Evolutionary conservation across 2,113 vertebrate species (phyloP).

Genomic region (Campylorhamphus procurvoides): DNA sequence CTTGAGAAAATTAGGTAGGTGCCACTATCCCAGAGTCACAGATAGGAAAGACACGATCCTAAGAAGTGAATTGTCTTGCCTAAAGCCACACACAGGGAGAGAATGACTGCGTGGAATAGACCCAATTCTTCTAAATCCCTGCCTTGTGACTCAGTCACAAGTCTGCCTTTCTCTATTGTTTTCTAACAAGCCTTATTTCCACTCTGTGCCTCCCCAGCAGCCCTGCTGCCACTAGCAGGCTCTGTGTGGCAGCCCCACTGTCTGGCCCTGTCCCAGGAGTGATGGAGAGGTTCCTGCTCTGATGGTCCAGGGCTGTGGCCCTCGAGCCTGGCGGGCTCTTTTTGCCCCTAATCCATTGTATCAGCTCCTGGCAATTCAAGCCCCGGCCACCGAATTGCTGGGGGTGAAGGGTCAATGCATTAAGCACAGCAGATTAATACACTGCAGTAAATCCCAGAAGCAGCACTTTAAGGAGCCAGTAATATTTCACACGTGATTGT

Average conservation of each 20-base stretch:
- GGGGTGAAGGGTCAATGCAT: conserved; percentile 74
- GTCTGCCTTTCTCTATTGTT: conserved; percentile 32
- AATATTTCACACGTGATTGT: conserved; percentile 73
- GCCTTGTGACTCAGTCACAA: conserved; percentile 26
- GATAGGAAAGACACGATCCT: background rate
- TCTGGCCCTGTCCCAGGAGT: background rate
- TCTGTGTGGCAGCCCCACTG: background rate
- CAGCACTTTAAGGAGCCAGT: conserved; percentile 61
- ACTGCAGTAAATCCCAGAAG: conserved; percentile 74
- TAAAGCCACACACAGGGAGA: background rate
- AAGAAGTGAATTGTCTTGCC: background rate
- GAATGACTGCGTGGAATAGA: background rate
- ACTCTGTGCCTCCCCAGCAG: conserved; percentile 23
- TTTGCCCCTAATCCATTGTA: conserved; percentile 71
- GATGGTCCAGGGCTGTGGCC: background rate
- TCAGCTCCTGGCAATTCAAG: conserved; percentile 74
- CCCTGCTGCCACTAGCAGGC: conserved; percentile 3
- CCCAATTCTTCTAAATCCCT: conserved; percentile 7
- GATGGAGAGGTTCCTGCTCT: background rate
- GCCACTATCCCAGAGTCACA: background rate
- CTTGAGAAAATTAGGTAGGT: background rate
- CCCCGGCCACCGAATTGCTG: conserved; percentile 56
- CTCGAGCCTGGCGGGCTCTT: conserved; percentile 47
- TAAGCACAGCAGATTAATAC: conserved; percentile 77
- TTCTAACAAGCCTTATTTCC: conserved; percentile 22